These are phyloP conservation scores for Lithophane semibrunnea DNA, from an alignment of 2,888 invertebrate genomes.

Conservation along the genomic window DNA sequence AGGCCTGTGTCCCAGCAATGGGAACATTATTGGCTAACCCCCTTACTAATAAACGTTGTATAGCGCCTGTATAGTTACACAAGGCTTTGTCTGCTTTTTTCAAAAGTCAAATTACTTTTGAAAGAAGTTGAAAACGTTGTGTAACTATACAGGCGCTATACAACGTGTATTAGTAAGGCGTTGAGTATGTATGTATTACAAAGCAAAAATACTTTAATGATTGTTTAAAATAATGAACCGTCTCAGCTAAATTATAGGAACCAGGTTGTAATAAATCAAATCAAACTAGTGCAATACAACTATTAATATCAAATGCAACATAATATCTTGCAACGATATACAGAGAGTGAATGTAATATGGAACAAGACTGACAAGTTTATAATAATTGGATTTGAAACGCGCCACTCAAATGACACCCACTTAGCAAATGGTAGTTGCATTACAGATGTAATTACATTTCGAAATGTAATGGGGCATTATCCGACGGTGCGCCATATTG, in stretches of 20 bases:
- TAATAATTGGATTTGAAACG: conserved; percentile 40
- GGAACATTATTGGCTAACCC: no score
- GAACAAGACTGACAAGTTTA: neutral
- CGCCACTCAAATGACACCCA: conserved; percentile 4
- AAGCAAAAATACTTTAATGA: neutral
- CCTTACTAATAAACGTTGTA: no score
- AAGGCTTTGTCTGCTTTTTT: no score
- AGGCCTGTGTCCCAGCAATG: no score
- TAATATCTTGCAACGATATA: neutral
- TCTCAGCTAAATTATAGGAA: neutral
- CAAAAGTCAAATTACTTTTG: no score
- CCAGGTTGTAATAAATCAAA: no score
- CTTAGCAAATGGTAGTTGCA: conserved; percentile 4
- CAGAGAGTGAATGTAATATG: neutral
- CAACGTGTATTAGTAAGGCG: no score
- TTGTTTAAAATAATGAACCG: neutral
- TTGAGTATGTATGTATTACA: no score
- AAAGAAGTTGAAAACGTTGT: no score
- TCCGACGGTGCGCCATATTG: no score
- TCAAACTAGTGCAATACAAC: neutral
- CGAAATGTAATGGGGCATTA: neutral
- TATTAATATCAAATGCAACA: neutral
- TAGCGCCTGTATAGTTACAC: no score
- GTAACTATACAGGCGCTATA: no score
- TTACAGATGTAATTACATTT: conserved; percentile 5